These are phyloP conservation scores for Cercopithecus petaurista DNA, from an alignment of 2,797 vertebrate genomes.

Conservation along the genomic window DNA sequence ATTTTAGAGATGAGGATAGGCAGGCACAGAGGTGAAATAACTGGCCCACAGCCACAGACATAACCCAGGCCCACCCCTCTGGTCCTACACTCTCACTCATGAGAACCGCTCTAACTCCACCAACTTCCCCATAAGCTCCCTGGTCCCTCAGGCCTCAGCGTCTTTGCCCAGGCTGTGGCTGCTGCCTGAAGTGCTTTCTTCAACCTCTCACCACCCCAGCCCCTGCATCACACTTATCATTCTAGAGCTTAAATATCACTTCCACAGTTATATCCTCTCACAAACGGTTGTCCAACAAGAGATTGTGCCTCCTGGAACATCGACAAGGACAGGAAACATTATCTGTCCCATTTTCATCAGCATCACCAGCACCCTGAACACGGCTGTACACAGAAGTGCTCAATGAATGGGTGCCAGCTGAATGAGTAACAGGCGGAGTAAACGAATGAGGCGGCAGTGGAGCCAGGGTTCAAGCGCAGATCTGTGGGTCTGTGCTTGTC, in stretches of 20 bases:
- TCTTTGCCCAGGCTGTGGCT: background rate
- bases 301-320: background rate
- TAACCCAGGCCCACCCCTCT: background rate
- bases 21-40: constrained; percentile 9
- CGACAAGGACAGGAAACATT: background rate
- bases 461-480: background rate
- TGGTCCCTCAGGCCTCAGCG: background rate
- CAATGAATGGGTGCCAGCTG: background rate
- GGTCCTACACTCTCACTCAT: background rate
- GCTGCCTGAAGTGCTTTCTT: background rate
- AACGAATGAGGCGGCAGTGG: background rate
- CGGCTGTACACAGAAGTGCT: background rate
- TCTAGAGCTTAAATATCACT: background rate
- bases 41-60: background rate
- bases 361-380: background rate
- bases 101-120: background rate
- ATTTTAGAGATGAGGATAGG: background rate
- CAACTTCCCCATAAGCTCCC: background rate
- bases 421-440: background rate
- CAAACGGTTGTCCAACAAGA: background rate
- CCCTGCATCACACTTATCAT: background rate
- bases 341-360: background rate
- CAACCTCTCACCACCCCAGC: background rate
- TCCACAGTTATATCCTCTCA: background rate
- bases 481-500: background rate